These are phyloP conservation scores for Ormyrus thymus DNA, from an alignment of 2,888 invertebrate genomes.

Conservation along the genomic window DNA sequence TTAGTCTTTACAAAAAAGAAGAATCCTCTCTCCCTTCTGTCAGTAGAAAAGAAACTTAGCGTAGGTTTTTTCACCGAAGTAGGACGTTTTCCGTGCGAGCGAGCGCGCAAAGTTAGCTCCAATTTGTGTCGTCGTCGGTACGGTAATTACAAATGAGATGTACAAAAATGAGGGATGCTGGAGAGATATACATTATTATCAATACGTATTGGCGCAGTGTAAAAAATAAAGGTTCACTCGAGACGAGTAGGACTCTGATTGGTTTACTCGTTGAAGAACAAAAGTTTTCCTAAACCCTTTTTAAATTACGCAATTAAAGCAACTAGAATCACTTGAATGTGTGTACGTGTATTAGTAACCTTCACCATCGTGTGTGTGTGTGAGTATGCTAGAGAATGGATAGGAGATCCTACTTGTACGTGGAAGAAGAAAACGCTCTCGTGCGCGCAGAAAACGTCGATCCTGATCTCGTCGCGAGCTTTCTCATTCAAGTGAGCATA, in stretches of 20 bases:
- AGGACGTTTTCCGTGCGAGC: slow-evolving; percentile 42
- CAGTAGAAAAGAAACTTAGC: slow-evolving; percentile 5
- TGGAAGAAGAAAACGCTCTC: slow-evolving; percentile 51
- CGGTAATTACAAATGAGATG: slow-evolving; percentile 31
- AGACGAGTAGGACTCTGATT: not conserved
- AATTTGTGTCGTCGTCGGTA: slow-evolving; percentile 1
- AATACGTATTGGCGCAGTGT: slow-evolving; percentile 32
- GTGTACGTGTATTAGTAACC: slow-evolving; percentile 44
- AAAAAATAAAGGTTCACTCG: slow-evolving; percentile 47
- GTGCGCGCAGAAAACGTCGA: slow-evolving; percentile 68
- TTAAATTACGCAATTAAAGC: slow-evolving; percentile 59
- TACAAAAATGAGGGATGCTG: slow-evolving; percentile 23
- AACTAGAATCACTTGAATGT: slow-evolving; percentile 68
- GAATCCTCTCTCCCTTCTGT: not conserved
- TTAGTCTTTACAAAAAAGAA: slow-evolving; percentile 38
- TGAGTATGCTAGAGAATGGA: slow-evolving; percentile 14
- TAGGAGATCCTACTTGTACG: not conserved
- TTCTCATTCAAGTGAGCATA: slow-evolving; percentile 5
- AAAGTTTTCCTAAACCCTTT: slow-evolving; percentile 40
- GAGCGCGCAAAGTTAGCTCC: slow-evolving; percentile 17
- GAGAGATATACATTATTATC: slow-evolving; percentile 40
- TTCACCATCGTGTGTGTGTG: slow-evolving; percentile 47
- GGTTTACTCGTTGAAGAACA: slow-evolving; percentile 12
- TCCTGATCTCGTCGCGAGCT: not conserved
- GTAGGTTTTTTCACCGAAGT: not conserved